phyloP scores from a whole-genome alignment of 2,113 vertebrate species.

The Salvelinus sp. region DNA sequence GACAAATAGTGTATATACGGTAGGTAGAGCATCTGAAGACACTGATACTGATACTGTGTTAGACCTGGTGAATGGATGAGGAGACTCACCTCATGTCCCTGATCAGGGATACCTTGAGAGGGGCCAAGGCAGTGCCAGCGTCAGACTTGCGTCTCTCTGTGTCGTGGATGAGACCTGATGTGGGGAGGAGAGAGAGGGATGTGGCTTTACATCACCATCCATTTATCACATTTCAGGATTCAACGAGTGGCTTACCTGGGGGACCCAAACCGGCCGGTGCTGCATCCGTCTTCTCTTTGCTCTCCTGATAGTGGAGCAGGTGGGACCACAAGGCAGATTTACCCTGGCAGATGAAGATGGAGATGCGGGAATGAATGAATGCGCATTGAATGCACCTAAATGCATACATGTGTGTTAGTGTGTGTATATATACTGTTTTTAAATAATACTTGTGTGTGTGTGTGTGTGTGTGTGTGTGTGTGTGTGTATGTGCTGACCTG shows the following conservation, averaged over 20 bases:
- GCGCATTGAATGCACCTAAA: too few relatives aligned
- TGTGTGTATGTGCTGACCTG: constrained; percentile 76
- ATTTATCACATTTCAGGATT: too few relatives aligned
- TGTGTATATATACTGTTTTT: background rate
- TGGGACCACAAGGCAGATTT: constrained; percentile 99
- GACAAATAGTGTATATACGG: background rate
- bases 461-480: background rate
- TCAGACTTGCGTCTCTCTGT: constrained; percentile 96
- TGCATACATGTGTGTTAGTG: background rate
- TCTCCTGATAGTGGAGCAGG: constrained; percentile 93
- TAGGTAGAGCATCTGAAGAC: background rate
- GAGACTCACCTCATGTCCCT: constrained; percentile 93
- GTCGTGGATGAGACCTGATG: constrained; percentile 88
- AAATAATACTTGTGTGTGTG: background rate
- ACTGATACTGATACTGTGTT: background rate
- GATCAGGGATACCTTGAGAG: constrained; percentile 90
- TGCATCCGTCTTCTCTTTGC: constrained; percentile 86
- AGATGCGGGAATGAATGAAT: background rate
- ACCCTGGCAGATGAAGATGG: constrained; percentile 73
- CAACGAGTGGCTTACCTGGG: constrained; percentile 75
- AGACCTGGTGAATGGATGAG: background rate
- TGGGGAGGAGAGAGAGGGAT: constrained; percentile 1
- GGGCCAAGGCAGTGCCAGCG: constrained; percentile 84
- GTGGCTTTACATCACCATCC: background rate
- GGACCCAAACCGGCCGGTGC: constrained; percentile 84